phyloP scores from a whole-genome alignment of 1,140 invertebrate genomes.

The Dufourea novaeangliae region DNA sequence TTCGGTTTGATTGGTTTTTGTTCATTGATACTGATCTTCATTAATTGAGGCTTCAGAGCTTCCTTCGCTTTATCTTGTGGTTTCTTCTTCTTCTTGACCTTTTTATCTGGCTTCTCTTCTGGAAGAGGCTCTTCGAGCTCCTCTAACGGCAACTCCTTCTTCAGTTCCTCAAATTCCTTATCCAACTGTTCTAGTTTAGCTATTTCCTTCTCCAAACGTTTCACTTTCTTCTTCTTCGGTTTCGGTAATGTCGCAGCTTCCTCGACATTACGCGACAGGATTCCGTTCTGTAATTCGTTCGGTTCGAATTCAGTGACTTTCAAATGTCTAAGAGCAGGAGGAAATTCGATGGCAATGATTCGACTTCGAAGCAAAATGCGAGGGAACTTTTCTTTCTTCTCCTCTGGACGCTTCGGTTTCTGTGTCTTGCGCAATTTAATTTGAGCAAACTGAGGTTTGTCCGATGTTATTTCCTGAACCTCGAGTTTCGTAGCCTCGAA shows the following conservation, averaged over 20 bases:
- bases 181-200: slow-evolving; percentile 74
- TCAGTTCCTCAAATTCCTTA: slow-evolving; percentile 80
- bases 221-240: slow-evolving; percentile 81
- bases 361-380: slow-evolving; percentile 86
- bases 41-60: slow-evolving; percentile 62
- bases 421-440: slow-evolving; percentile 67
- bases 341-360: slow-evolving; percentile 83
- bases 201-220: slow-evolving; percentile 76
- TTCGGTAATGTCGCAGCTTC: slow-evolving; percentile 85
- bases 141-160: slow-evolving; percentile 80
- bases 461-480: slow-evolving; percentile 59
- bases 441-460: slow-evolving; percentile 63
- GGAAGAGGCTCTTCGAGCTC: slow-evolving; percentile 7
- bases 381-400: slow-evolving; percentile 84
- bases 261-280: slow-evolving; percentile 86
- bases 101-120: slow-evolving; percentile 49
- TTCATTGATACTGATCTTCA: slow-evolving; percentile 76
- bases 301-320: slow-evolving; percentile 80
- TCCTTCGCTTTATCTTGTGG: slow-evolving; percentile 29
- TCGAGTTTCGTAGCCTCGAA: slow-evolving; percentile 73
- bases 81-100: slow-evolving; percentile 51
- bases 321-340: slow-evolving; percentile 80
- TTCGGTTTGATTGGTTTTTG: slow-evolving; percentile 77
- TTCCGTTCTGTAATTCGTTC: slow-evolving; percentile 83
- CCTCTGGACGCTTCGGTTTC: slow-evolving; percentile 75